A percentile compares a stretch with the other conserved stretches of the same genome.
Evolutionary conservation across 2,113 vertebrate genomes (phyloP).

Genomic region (Lucifuga dentata): DNA sequence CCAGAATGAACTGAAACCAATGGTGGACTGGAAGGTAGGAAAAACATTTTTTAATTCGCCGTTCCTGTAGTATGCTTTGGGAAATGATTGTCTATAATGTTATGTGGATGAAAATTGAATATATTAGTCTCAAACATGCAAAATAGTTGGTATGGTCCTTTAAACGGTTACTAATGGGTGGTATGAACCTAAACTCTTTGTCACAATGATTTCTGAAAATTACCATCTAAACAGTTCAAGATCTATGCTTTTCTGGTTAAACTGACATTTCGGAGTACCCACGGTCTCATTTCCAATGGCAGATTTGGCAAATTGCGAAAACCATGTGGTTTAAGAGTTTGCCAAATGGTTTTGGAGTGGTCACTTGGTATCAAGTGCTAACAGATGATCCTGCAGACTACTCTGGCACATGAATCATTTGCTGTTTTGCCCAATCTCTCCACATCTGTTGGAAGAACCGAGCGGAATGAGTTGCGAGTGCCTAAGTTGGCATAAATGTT

Average conservation of each 20-base stretch:
- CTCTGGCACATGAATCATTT: slow-evolving; percentile 58
- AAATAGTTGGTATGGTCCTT: no score
- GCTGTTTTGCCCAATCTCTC: slow-evolving; percentile 56
- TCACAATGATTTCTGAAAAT: slow-evolving; percentile 32
- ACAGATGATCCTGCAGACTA: slow-evolving; percentile 46
- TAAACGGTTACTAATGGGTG: not conserved
- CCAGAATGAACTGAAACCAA: no score
- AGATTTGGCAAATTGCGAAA: slow-evolving; percentile 50
- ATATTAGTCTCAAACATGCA: no score
- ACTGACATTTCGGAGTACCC: slow-evolving; percentile 35
- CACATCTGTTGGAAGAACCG: slow-evolving; percentile 68
- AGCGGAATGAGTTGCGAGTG: slow-evolving; percentile 31
- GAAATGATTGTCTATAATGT: no score
- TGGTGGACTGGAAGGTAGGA: no score
- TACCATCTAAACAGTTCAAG: slow-evolving; percentile 21
- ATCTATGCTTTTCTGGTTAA: slow-evolving; percentile 32
- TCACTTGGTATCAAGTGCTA: slow-evolving; percentile 40
- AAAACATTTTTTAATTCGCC: no score
- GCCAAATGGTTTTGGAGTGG: slow-evolving; percentile 53
- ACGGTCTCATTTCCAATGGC: slow-evolving; percentile 45
- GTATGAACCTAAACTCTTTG: slow-evolving; percentile 14
- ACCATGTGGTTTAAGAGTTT: slow-evolving; percentile 27
- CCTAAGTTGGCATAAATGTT: not conserved
- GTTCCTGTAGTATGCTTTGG: no score
- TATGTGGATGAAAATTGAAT: no score